phyloP scores from a whole-genome alignment of 2,797 vertebrate species.

The Gobionotothen gibberifrons region DNA sequence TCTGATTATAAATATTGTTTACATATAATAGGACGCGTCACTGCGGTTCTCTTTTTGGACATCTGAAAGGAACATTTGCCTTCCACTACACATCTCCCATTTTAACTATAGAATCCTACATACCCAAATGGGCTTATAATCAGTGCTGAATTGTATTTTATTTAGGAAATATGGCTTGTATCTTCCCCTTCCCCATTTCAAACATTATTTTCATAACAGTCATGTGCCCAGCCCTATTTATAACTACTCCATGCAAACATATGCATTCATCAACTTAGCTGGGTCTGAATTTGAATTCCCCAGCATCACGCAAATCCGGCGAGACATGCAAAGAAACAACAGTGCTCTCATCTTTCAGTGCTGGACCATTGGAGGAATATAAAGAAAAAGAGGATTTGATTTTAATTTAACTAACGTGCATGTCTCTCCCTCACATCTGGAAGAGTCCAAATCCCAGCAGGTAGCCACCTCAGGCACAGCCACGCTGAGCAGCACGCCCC shows the following conservation, averaged over 20 bases:
- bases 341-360: not conserved
- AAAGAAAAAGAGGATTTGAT: not conserved
- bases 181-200: not conserved
- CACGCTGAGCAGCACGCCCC: slow-evolving; percentile 45
- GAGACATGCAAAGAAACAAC: slow-evolving; percentile 6
- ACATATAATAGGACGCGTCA: too few relatives aligned
- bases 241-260: not conserved
- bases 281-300: slow-evolving; percentile 7
- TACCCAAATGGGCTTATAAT: not conserved
- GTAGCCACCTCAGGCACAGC: slow-evolving; percentile 50
- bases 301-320: not conserved
- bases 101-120: not conserved
- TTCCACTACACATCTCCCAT: not conserved
- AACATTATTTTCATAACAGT: not conserved
- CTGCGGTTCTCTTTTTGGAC: too few relatives aligned
- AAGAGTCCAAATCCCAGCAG: slow-evolving; percentile 66
- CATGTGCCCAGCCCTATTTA: not conserved
- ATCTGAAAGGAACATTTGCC: too few relatives aligned
- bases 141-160: not conserved
- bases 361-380: not conserved
- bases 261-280: not conserved
- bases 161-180: not conserved
- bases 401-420: slow-evolving; percentile 41
- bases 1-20: too few relatives aligned
- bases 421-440: slow-evolving; percentile 47